Percentiles rank a stretch among this genome's conserved stretches.
phyloP scores from a whole-genome alignment of 1,140 invertebrate species.

The Zophobas morio region DNA sequence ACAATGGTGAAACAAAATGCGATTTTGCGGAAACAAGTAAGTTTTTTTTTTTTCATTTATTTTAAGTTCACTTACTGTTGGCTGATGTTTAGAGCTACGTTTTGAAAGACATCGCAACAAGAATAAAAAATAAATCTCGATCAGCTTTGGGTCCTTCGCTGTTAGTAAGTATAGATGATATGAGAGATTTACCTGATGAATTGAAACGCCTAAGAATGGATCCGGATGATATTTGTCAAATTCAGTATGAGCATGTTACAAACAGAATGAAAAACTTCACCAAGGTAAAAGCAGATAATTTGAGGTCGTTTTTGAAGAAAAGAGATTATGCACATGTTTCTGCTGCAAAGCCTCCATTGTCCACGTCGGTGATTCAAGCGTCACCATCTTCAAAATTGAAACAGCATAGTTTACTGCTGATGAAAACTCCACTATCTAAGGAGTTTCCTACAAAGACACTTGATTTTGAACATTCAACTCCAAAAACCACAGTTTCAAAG shows the following conservation, averaged over 20 bases:
- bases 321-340: constrained; percentile 55
- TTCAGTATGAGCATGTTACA: constrained; percentile 57
- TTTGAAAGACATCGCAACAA: constrained; percentile 62
- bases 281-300: constrained; percentile 53
- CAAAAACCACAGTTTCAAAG: constrained; percentile 20
- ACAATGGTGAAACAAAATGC: constrained; percentile 76
- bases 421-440: constrained; percentile 47
- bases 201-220: constrained; percentile 58
- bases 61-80: too few species aligned
- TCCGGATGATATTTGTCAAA: constrained; percentile 53
- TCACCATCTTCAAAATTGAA: constrained; percentile 50
- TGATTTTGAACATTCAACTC: constrained; percentile 58
- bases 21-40: constrained; percentile 71
- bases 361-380: constrained; percentile 48
- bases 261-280: constrained; percentile 57
- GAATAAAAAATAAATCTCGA: constrained; percentile 53
- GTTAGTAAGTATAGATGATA: constrained; percentile 54
- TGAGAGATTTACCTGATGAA: constrained; percentile 57
- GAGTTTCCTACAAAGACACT: background rate
- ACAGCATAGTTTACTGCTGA: constrained; percentile 46
- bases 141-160: constrained; percentile 48
- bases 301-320: constrained; percentile 56
- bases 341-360: constrained; percentile 59
- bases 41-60: constrained; percentile 33
- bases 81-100: constrained; percentile 55